A percentile compares a stretch with the other conserved stretches of the same genome.
Conservation (phyloP, 2,888 invertebrate species). For the Parnassius mnemosyne region DNA sequence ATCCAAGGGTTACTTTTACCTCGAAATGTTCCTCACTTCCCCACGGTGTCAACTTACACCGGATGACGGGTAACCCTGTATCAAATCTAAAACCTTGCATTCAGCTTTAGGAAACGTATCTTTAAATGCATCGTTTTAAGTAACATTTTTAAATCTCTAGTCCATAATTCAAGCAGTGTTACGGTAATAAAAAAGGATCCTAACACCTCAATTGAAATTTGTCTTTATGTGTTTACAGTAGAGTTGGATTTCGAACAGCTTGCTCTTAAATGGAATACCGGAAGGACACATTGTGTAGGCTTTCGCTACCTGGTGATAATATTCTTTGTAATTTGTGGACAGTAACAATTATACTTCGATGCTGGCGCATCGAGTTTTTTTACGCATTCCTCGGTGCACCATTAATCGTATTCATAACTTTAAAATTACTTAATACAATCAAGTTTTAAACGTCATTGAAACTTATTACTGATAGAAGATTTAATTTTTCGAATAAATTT, state of each 20-base stretch:
- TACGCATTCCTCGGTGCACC: constrained; percentile 59
- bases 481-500: too few species aligned
- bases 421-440: neutral
- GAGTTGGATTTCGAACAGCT: constrained; percentile 35
- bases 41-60: constrained; percentile 75
- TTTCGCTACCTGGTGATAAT: constrained; percentile 77
- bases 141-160: constrained; percentile 24
- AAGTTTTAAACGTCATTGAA: too few species aligned
- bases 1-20: constrained; percentile 44
- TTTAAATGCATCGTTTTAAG: constrained; percentile 29
- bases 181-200: constrained; percentile 15
- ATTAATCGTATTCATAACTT: constrained; percentile 30
- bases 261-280: constrained; percentile 54
- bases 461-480: too few species aligned
- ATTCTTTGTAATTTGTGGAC: constrained; percentile 58
- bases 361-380: constrained; percentile 48
- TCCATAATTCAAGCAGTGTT: constrained; percentile 11
- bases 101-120: constrained; percentile 26
- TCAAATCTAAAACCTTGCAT: constrained; percentile 45
- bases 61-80: constrained; percentile 68
- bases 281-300: constrained; percentile 70
- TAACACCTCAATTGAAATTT: constrained; percentile 27
- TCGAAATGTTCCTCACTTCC: constrained; percentile 59
- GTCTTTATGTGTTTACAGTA: constrained; percentile 35
- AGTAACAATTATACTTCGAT: constrained; percentile 54